These are phyloP conservation scores for Rotaria socialis DNA, from an alignment of 2,888 invertebrate genomes.

Conservation along the genomic window DNA sequence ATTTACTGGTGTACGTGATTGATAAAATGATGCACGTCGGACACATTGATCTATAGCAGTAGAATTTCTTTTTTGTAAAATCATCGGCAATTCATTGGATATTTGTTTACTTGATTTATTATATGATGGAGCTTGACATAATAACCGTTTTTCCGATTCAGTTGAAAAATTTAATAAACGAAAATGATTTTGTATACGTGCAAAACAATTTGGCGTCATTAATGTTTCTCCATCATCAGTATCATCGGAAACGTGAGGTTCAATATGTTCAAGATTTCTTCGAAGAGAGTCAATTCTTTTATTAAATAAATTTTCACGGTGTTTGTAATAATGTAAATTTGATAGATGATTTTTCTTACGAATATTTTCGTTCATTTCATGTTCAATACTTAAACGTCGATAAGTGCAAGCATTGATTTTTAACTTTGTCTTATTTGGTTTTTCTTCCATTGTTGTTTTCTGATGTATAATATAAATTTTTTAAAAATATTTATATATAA, in stretches of 20 bases:
- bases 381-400: constrained; percentile 15
- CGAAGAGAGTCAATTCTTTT: neutral
- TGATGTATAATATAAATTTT: neutral
- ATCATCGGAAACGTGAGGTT: neutral
- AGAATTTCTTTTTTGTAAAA: neutral
- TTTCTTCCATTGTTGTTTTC: neutral
- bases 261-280: neutral
- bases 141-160: constrained; percentile 1
- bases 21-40: neutral
- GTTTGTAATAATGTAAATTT: neutral
- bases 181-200: constrained; percentile 26
- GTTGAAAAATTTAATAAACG: constrained; percentile 33
- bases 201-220: constrained; percentile 4
- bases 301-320: neutral
- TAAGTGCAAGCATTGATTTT: neutral
- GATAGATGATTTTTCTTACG: neutral
- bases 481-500: neutral
- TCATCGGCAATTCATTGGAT: too few species aligned
- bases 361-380: neutral
- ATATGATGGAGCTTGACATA: neutral
- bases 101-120: neutral
- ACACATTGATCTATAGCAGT: neutral
- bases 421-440: neutral
- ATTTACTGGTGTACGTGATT: neutral
- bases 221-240: neutral